These are phyloP conservation scores for Dicranocentrus wangi DNA, from an alignment of 2,888 invertebrate genomes.

Conservation along the genomic window DNA sequence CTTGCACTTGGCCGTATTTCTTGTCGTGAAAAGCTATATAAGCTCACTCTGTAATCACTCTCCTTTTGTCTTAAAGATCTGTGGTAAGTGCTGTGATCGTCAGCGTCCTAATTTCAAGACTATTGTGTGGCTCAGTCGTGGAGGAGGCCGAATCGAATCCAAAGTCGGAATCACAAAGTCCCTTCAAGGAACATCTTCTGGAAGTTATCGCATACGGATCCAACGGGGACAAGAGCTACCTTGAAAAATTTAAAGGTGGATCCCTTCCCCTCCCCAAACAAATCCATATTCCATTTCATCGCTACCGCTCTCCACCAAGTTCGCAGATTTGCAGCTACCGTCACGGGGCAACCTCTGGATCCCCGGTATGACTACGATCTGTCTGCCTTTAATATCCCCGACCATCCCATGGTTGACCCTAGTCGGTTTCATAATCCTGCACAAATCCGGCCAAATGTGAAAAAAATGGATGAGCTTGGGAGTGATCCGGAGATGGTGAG, in stretches of 20 bases:
- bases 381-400: slow-evolving; percentile 20
- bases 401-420: slow-evolving; percentile 5
- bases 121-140: slow-evolving; percentile 19
- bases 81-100: background rate
- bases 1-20: too few species aligned
- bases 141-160: too few species aligned
- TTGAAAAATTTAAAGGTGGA: slow-evolving; percentile 18
- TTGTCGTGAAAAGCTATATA: too few species aligned
- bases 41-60: too few species aligned
- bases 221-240: background rate
- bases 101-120: background rate
- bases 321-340: slow-evolving; percentile 1
- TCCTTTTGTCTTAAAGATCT: slow-evolving; percentile 42
- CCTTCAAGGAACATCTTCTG: slow-evolving; percentile 8
- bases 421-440: slow-evolving; percentile 27
- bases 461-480: slow-evolving; percentile 37
- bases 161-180: too few species aligned
- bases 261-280: slow-evolving; percentile 16
- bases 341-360: background rate
- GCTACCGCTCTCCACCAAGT: background rate
- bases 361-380: slow-evolving; percentile 14
- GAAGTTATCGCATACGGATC: slow-evolving; percentile 24
- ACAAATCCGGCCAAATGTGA: slow-evolving; percentile 21
- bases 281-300: background rate
- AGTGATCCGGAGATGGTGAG: slow-evolving; percentile 26